Evolutionary conservation across 1,140 invertebrate genomes (phyloP), one percentile per base, ranked within the genome.

Genomic region (Solenopsis fugax): DNA sequence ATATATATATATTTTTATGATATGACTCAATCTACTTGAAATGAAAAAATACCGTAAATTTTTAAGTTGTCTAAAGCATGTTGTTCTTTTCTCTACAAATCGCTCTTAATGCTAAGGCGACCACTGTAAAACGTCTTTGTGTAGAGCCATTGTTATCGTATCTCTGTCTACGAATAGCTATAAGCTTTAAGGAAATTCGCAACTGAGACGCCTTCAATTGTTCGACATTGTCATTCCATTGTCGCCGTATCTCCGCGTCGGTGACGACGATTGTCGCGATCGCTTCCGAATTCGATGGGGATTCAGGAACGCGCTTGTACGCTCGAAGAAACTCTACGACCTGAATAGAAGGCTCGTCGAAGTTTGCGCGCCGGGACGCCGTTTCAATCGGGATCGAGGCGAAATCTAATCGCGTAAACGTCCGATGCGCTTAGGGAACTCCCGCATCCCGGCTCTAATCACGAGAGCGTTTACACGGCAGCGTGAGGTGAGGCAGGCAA

Each of bases 381-480:
- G 24, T 75, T 73, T 84, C 80, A 84, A 87, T 89, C 88, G 87
- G 52, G 58, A 89, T 89, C 77, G 77, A 29, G 52, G 48, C n/a
- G 75, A 77, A 77, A 56, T 77, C 75, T 87, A 90, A 90, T 90
- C 85, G 88, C 85, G 29, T 45, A 56, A 76, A 86, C 72, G 86
- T 81, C 64, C 88, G 56, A 89, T 89, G 65, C 76, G 88, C 76
- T 87, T 62, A 73, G 77, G 77, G 85, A 90, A 90, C 88, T 87
- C 52, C 54, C 54, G 56, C 48, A 56, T 71, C 37, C 52, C 37
- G 64, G 67, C 85, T 89, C 84, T 89, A 89, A 89, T 89, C 88
- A 89, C 76, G 56, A 48, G 56, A 71, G 58, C 76, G 67, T 78
- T 89, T 89, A 76, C 67, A 87, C n/a, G 48, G 82, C n/a, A 58